phyloP scores from a whole-genome alignment of 2,888 invertebrate genomes.

The Agrochola circellaris region DNA sequence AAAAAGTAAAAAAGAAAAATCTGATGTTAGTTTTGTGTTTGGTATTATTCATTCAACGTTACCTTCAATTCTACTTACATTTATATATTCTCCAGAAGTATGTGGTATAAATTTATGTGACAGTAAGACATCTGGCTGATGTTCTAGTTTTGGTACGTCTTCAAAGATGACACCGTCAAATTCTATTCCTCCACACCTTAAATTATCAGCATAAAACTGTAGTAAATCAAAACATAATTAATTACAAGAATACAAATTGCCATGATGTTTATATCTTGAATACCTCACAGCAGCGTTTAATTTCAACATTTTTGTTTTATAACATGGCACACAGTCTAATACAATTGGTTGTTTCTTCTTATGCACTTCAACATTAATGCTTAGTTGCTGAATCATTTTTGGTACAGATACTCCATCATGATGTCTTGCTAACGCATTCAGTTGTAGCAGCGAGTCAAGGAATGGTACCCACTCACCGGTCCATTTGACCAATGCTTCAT shows the following conservation, averaged over 20 bases:
- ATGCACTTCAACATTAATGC: not conserved
- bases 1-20: not conserved
- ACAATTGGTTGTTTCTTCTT: not conserved
- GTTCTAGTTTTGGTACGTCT: not conserved
- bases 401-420: not conserved
- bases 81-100: not conserved
- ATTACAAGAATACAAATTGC: not conserved
- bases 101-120: slow-evolving; percentile 3
- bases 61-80: not conserved
- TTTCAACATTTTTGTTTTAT: not conserved
- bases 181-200: not conserved
- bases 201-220: not conserved
- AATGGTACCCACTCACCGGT: slow-evolving; percentile 1
- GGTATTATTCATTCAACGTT: not conserved
- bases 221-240: not conserved
- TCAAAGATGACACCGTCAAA: not conserved
- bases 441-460: not conserved
- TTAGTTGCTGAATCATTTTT: slow-evolving; percentile 1
- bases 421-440: not conserved
- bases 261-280: not conserved
- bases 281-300: not conserved
- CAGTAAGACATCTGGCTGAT: not conserved
- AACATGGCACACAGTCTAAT: not conserved
- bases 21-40: not conserved
- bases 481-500: not conserved